Conservation (phyloP, 2,888 invertebrate species). For the Nymphalis c-album region DNA sequence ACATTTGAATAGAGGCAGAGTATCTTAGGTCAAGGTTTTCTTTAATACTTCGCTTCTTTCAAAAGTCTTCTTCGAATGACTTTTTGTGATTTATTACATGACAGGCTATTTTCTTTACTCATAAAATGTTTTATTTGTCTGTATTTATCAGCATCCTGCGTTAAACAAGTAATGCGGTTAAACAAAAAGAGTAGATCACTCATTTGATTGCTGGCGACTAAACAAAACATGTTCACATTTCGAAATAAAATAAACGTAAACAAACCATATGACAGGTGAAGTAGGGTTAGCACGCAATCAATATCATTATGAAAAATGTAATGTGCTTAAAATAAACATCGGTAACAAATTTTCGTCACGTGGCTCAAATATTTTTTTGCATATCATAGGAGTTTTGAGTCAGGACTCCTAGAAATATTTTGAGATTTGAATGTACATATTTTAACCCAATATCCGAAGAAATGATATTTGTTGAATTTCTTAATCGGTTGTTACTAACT, state of each 20-base stretch:
- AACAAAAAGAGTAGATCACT: background rate
- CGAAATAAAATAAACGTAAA: background rate
- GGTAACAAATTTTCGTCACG: no score
- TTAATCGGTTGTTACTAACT: no score
- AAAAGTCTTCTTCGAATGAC: conserved; percentile 32
- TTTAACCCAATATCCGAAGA: no score
- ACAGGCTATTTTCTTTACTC: conserved; percentile 32
- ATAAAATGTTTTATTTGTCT: conserved; percentile 24
- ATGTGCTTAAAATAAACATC: no score
- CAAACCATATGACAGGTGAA: no score
- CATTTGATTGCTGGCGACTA: background rate
- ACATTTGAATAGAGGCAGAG: conserved; percentile 62
- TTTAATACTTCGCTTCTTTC: conserved; percentile 34
- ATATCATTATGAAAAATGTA: no score
- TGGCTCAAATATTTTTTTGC: no score
- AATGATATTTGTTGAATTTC: no score
- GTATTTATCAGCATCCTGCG: conserved; percentile 11
- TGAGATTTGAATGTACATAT: no score
- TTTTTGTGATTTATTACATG: conserved; percentile 34
- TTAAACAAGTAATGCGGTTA: background rate
- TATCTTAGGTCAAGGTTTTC: conserved; percentile 63
- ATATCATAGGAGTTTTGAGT: no score
- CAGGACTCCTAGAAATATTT: no score
- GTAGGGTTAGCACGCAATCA: no score
- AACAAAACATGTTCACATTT: conserved; percentile 13